Conservation (phyloP, 2,888 invertebrate genomes). For the Amphiduros pacificus region DNA sequence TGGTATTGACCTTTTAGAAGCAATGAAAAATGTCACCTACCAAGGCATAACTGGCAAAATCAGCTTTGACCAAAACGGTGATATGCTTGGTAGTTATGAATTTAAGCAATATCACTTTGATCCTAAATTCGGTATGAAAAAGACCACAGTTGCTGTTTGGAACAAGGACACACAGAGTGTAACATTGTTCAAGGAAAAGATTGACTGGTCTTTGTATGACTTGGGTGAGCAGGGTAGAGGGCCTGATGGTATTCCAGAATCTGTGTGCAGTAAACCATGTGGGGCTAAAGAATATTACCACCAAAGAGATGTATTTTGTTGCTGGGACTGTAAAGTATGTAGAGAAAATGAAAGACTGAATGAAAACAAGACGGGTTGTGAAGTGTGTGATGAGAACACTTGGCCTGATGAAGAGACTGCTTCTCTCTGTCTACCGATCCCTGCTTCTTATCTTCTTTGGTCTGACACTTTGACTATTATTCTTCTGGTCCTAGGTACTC, state of each 20-base stretch:
- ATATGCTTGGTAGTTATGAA: constrained; percentile 35
- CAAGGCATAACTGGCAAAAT: constrained; percentile 37
- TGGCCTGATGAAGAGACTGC: constrained; percentile 24
- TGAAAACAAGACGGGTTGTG: constrained; percentile 22
- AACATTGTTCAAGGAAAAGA: not conserved
- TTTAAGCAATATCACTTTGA: not conserved
- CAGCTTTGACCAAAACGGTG: constrained; percentile 40
- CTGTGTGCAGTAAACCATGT: constrained; percentile 29
- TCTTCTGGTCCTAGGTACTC: constrained; percentile 9
- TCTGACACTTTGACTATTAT: constrained; percentile 1
- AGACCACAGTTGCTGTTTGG: not conserved
- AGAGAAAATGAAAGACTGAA: constrained; percentile 22
- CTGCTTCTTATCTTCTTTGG: constrained; percentile 12
- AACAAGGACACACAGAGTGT: not conserved
- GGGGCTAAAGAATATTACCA: constrained; percentile 13
- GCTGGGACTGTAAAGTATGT: constrained; percentile 30
- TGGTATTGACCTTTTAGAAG: too few relatives aligned
- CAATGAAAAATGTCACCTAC: constrained; percentile 36
- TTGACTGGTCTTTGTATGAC: constrained; percentile 3
- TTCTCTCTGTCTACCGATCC: constrained; percentile 12
- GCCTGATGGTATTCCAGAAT: constrained; percentile 6
- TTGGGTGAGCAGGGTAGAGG: not conserved
- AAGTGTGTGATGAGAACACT: constrained; percentile 18
- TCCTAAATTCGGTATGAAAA: too few relatives aligned
- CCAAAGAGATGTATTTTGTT: constrained; percentile 13